Conservation (phyloP, 2,113 vertebrate genomes). For the Psilopsiagon aymara region DNA sequence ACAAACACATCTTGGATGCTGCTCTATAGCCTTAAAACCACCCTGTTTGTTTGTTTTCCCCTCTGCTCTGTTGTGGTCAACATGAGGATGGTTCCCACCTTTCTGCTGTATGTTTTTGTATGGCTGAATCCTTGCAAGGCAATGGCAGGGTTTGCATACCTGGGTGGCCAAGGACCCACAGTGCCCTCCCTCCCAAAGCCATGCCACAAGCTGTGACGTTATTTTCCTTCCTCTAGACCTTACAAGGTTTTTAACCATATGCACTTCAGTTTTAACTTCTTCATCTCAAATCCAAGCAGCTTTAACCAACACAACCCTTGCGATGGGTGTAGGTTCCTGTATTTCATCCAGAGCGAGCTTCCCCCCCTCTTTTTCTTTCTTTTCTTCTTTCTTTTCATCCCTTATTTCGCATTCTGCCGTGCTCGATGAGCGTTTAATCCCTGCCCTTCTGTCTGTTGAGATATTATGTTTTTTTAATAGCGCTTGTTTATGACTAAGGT, state of each 20-base stretch:
- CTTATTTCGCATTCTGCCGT: conserved; percentile 64
- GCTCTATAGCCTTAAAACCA: not conserved
- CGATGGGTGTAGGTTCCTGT: not conserved
- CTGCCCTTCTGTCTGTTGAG: conserved; percentile 80
- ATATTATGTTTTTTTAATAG: conserved; percentile 82
- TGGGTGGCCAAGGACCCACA: not conserved
- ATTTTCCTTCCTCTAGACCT: not conserved
- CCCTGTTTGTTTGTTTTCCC: not conserved
- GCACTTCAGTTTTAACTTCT: conserved; percentile 47
- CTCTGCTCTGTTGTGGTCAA: not conserved
- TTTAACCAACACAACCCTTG: conserved; percentile 17
- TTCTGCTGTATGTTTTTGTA: conserved; percentile 30
- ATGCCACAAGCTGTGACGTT: fast-evolving
- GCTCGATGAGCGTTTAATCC: conserved; percentile 72
- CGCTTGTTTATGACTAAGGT: conserved; percentile 84
- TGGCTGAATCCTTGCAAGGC: not conserved
- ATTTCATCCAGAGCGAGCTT: conserved; percentile 10
- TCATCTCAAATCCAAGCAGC: not conserved
- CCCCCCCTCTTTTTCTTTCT: not conserved
- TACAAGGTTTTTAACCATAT: not conserved
- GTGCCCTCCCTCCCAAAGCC: not conserved
- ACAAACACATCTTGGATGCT: not conserved
- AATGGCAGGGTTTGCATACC: not conserved
- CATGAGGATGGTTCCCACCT: conserved; percentile 2
- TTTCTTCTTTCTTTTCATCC: conserved; percentile 23